Conservation (phyloP, 2,113 vertebrate species). For the Nyctereutes procyonoides region DNA sequence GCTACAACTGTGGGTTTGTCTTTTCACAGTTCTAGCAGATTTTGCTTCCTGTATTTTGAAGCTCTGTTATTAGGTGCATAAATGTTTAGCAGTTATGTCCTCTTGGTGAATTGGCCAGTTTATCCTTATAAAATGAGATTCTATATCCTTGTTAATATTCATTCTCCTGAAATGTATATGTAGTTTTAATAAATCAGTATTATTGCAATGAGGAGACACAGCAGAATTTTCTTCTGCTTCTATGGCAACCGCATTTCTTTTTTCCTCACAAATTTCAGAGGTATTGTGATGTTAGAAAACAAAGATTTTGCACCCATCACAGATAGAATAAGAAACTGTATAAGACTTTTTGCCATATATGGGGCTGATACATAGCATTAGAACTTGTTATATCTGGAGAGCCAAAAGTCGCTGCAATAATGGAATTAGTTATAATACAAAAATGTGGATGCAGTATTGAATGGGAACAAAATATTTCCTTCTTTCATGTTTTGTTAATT, state of each 20-base stretch:
- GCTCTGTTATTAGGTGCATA: background rate
- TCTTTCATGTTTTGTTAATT: background rate
- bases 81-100: background rate
- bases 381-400: background rate
- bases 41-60: background rate
- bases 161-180: background rate
- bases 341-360: background rate
- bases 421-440: background rate
- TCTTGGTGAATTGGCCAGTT: background rate
- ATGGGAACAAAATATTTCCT: background rate
- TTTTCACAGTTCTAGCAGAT: background rate
- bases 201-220: background rate
- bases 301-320: constrained; percentile 35
- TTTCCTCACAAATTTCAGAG: background rate
- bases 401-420: background rate
- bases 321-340: background rate
- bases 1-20: background rate
- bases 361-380: background rate
- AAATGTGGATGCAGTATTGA: background rate
- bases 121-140: background rate
- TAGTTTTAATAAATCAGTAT: background rate
- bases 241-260: background rate
- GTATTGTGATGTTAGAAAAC: background rate
- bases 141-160: background rate
- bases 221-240: background rate